These are phyloP conservation scores for Cryptus armator DNA, from an alignment of 2,888 invertebrate species.

Conservation along the genomic window DNA sequence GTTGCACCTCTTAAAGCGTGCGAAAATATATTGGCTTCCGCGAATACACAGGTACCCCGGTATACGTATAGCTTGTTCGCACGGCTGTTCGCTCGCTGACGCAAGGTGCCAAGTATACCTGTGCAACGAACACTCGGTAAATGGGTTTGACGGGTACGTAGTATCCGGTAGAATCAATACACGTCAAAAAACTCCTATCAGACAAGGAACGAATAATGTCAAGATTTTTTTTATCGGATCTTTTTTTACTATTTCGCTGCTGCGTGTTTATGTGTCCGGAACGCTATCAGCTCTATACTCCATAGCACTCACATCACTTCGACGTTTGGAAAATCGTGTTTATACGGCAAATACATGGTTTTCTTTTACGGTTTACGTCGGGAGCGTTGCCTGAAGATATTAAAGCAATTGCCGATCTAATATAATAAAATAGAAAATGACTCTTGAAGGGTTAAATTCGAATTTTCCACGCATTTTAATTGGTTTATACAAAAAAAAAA, in stretches of 20 bases:
- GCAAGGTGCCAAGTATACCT: neutral
- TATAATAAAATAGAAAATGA: too few relatives aligned
- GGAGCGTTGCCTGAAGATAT: too few relatives aligned
- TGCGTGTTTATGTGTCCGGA: neutral
- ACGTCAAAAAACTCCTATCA: conserved; percentile 30
- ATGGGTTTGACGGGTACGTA: conserved; percentile 22
- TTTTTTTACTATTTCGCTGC: neutral
- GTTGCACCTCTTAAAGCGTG: conserved; percentile 32
- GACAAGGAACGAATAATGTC: conserved; percentile 12
- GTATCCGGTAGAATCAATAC: conserved; percentile 40
- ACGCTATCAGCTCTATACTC: neutral
- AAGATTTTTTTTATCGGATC: conserved; percentile 4
- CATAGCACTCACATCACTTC: too few relatives aligned
- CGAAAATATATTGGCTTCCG: conserved; percentile 42
- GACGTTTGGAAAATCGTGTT: too few relatives aligned
- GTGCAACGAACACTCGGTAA: conserved; percentile 29
- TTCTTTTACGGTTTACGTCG: too few relatives aligned
- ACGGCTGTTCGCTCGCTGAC: neutral
- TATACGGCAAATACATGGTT: too few relatives aligned
- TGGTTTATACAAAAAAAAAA: neutral
- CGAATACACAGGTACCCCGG: neutral
- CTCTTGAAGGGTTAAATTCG: too few relatives aligned
- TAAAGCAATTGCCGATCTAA: too few relatives aligned
- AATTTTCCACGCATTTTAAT: too few relatives aligned
- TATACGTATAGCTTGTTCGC: neutral